Conservation (phyloP, 2,797 vertebrate genomes). For the Sitta carolinensis region DNA sequence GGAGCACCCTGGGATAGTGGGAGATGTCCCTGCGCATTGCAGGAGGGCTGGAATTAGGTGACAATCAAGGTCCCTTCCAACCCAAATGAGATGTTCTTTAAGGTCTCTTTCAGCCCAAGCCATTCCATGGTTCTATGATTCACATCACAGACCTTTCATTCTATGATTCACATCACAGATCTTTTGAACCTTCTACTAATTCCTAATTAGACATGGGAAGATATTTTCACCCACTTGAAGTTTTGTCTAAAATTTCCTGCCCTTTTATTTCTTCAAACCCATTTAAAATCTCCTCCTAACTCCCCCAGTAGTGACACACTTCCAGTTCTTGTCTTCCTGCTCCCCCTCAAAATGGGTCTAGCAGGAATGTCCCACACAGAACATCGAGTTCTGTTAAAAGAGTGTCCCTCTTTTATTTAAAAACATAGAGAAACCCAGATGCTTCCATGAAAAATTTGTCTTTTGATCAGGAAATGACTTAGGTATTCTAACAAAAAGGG, state of each 20-base stretch:
- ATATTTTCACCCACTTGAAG: not conserved
- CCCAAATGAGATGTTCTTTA: not conserved
- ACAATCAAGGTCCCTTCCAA: not conserved
- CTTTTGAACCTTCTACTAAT: not conserved
- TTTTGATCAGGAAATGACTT: not conserved
- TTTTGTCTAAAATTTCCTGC: not conserved
- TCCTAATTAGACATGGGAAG: not conserved
- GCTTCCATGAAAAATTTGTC: not conserved
- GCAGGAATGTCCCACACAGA: conserved; percentile 7
- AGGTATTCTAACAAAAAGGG: not conserved
- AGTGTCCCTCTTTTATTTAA: not conserved
- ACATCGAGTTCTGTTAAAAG: not conserved
- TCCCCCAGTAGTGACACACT: not conserved
- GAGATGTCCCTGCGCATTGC: not conserved
- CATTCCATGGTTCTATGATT: not conserved
- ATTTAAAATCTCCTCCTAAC: not conserved
- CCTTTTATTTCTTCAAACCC: not conserved
- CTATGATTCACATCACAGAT: not conserved
- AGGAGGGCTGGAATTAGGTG: not conserved
- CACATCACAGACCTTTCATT: not conserved
- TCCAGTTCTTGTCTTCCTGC: not conserved
- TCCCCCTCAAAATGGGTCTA: not conserved
- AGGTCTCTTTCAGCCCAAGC: not conserved
- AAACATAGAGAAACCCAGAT: not conserved
- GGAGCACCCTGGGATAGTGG: rapidly evolving